Base-by-base conservation (phyloP, 2,113 vertebrate genomes). In the Tetraodon nigroviridis region DNA sequence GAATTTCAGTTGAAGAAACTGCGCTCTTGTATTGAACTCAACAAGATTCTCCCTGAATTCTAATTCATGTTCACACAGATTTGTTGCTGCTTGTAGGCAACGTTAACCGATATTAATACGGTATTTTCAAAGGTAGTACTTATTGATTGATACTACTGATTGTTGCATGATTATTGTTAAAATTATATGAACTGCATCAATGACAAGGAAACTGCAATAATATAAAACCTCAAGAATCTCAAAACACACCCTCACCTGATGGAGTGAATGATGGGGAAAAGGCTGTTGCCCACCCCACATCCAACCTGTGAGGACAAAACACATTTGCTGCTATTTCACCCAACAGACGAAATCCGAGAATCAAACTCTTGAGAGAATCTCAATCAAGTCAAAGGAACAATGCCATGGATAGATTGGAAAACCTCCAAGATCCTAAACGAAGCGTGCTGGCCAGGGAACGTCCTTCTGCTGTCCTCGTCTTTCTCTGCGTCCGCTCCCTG, bases 241-340 rank as follows among this genome's bases (percentile, higher is more conserved):
- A 58, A 61, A 61, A 55, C 44, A 22, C 42, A 46, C 83, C 89
- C 91, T 76, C 78, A 98, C 90, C 84, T 90, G 2, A 94, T 88
- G 73, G 87, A 86, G 64, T 88, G 89, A 79, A 95, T 68, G 67
- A 98, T 92, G 50, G 94, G 95, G 84, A 96, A 93, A 54, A 94
- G 92, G 79, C 93, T 95, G 89, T 95, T 98, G 62, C 95, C 95
- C 80, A 91, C 92, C 51, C 94, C 94, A 87, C 95, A 96, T 67
- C 94, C 94, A 82, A 94, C 91, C 94, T 97, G 86, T 81, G 81
- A 87, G 20, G 18, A 51, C 48, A 51, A 15, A 22, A 5, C 15
- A 20, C 11, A 22, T 20, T 19, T 12, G 19, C 32, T 17, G 44
- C 17, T 45, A 6, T 17, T 17, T 17, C 14, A n/a, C 3, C 17